These are phyloP conservation scores for Pelosia muscerda DNA, from an alignment of 2,888 invertebrate species.

Conservation along the genomic window DNA sequence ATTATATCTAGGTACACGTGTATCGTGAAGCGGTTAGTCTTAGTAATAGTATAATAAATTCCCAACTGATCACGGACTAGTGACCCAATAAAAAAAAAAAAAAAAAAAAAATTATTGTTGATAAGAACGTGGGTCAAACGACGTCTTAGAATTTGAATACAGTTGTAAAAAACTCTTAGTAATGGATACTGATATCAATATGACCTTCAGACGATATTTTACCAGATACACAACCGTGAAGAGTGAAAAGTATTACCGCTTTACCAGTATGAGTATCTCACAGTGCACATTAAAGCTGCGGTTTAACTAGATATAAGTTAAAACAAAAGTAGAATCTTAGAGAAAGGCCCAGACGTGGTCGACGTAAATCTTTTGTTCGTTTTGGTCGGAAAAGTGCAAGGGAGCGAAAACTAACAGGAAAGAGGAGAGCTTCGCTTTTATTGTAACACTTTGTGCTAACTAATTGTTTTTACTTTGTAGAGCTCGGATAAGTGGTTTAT, in stretches of 20 bases:
- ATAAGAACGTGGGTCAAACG: no score
- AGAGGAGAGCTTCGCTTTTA: constrained; percentile 70
- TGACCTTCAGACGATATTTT: neutral
- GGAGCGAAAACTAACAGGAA: constrained; percentile 78
- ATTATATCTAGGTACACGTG: no score
- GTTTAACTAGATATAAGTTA: constrained; percentile 46
- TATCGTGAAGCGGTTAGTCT: no score
- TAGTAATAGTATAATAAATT: no score
- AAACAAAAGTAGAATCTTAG: constrained; percentile 56
- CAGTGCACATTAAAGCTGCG: constrained; percentile 45
- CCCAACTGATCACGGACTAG: neutral
- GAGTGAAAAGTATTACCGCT: neutral
- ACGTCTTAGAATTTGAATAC: no score
- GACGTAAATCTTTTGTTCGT: constrained; percentile 78
- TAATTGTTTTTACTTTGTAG: constrained; percentile 72
- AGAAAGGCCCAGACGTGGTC: constrained; percentile 69
- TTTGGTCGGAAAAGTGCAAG: constrained; percentile 76
- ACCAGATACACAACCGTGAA: neutral
- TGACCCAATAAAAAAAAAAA: no score
- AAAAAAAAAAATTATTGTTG: no score
- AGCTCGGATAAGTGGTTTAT: constrained; percentile 35
- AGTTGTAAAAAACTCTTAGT: no score
- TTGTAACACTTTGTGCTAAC: constrained; percentile 68
- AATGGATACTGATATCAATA: neutral
- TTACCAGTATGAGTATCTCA: constrained; percentile 29